phyloP scores from a whole-genome alignment of 2,797 vertebrate genomes.

The Neomorphus geoffroyi region DNA sequence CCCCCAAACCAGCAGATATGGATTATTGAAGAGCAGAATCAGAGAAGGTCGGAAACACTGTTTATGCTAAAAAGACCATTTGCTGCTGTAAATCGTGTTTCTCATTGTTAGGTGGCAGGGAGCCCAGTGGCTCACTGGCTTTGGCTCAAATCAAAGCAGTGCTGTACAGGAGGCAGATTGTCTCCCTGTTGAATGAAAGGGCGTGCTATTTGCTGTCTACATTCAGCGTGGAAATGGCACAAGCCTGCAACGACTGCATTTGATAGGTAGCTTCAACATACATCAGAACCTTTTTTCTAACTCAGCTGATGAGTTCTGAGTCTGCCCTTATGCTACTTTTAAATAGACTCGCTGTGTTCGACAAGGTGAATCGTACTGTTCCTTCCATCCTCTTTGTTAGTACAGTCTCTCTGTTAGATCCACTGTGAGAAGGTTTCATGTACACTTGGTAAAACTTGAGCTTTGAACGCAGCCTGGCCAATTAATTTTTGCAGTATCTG shows the following conservation, averaged over 20 bases:
- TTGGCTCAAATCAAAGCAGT: not conserved
- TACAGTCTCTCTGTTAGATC: not conserved
- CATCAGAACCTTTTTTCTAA: not conserved
- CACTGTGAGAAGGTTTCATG: not conserved
- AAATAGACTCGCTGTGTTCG: not conserved
- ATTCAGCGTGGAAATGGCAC: not conserved
- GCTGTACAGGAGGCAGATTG: not conserved
- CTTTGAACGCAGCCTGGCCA: not conserved
- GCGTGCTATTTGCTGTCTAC: not conserved
- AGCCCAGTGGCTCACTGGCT: not conserved
- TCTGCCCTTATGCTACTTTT: not conserved
- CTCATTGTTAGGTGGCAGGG: not conserved
- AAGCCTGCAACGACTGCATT: not conserved
- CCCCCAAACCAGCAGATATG: not conserved
- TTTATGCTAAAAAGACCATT: conserved; percentile 2
- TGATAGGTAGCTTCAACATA: not conserved
- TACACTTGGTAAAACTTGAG: not conserved
- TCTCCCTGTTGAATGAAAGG: not conserved
- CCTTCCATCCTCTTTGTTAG: not conserved
- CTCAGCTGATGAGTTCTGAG: not conserved
- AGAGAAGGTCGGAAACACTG: not conserved
- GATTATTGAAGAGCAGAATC: not conserved
- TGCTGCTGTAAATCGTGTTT: not conserved
- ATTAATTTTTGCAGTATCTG: conserved; percentile 1
- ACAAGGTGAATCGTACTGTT: not conserved